These are phyloP conservation scores for Euschistus heros DNA, from an alignment of 1,140 invertebrate species.

Conservation along the genomic window DNA sequence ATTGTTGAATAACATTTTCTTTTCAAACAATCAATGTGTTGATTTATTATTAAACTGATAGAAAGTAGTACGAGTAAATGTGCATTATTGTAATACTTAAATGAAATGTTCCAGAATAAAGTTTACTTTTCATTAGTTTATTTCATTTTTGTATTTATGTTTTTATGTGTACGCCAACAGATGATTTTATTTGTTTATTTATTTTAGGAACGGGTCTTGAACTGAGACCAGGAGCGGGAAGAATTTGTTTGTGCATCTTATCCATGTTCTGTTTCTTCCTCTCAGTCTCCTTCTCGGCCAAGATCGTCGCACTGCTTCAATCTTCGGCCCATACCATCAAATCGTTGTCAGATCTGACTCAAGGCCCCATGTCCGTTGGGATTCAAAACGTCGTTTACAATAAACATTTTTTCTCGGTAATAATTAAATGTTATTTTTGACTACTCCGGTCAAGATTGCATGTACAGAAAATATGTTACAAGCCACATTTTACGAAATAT, in stretches of 20 bases:
- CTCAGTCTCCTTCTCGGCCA: neutral
- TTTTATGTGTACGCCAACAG: too few species aligned
- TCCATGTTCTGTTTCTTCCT: neutral
- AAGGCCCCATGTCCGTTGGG: neutral
- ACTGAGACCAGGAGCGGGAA: neutral
- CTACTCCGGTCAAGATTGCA: neutral
- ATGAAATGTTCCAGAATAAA: too few species aligned
- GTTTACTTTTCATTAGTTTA: too few species aligned
- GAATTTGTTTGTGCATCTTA: neutral
- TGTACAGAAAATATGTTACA: too few species aligned
- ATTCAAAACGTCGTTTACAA: neutral
- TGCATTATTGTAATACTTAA: too few species aligned
- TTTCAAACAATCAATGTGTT: too few species aligned
- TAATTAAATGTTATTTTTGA: neutral
- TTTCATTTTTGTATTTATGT: too few species aligned
- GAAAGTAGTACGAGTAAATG: too few species aligned
- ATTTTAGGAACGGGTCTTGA: neutral
- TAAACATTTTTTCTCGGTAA: conserved; percentile 1
- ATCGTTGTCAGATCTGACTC: neutral
- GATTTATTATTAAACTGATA: too few species aligned
- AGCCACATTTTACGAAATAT: too few species aligned
- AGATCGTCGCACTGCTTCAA: neutral
- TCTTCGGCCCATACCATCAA: neutral
- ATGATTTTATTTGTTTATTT: too few species aligned
- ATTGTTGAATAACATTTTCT: too few species aligned